A percentile compares a stretch with the other conserved stretches of the same genome.
phyloP scores from a whole-genome alignment of 1,140 invertebrate species.

The Drosophila nikananu region DNA sequence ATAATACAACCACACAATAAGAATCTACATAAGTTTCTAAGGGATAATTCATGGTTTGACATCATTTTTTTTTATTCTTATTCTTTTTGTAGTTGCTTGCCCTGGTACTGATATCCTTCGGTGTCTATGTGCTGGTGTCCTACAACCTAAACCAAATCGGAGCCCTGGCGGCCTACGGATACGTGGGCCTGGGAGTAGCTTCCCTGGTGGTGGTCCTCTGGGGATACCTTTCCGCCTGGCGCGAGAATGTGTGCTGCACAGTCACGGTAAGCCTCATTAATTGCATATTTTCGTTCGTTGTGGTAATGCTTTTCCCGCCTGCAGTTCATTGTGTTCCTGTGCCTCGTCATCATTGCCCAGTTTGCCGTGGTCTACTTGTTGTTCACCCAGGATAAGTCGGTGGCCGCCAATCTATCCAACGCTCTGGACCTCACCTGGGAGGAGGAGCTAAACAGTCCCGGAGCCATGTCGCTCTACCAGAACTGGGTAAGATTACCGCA shows the following conservation, averaged over 20 bases:
- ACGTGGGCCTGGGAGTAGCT: conserved; percentile 54
- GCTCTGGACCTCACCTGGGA: conserved; percentile 70
- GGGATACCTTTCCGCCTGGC: conserved; percentile 72
- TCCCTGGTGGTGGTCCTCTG: conserved; percentile 66
- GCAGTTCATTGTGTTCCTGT: conserved; percentile 68
- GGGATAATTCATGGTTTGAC: not conserved
- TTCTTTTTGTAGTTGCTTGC: conserved; percentile 60
- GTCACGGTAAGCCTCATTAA: conserved; percentile 62
- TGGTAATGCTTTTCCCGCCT: not conserved
- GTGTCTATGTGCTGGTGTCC: conserved; percentile 63
- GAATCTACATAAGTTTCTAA: too few species aligned
- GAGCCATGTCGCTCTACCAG: conserved; percentile 79
- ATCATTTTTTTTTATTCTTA: not conserved
- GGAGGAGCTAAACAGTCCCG: conserved; percentile 69
- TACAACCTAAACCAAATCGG: conserved; percentile 64
- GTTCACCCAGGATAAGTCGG: conserved; percentile 2
- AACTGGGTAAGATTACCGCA: conserved; percentile 66
- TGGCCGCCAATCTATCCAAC: conserved; percentile 65
- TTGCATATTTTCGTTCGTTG: conserved; percentile 1
- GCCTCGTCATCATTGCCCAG: conserved; percentile 66
- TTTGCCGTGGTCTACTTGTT: conserved; percentile 43
- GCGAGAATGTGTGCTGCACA: conserved; percentile 78
- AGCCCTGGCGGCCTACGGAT: conserved; percentile 28
- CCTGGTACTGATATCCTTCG: conserved; percentile 76
- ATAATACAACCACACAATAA: too few species aligned